phyloP scores from a whole-genome alignment of 2,888 invertebrate species.

The Anticlea derivata region DNA sequence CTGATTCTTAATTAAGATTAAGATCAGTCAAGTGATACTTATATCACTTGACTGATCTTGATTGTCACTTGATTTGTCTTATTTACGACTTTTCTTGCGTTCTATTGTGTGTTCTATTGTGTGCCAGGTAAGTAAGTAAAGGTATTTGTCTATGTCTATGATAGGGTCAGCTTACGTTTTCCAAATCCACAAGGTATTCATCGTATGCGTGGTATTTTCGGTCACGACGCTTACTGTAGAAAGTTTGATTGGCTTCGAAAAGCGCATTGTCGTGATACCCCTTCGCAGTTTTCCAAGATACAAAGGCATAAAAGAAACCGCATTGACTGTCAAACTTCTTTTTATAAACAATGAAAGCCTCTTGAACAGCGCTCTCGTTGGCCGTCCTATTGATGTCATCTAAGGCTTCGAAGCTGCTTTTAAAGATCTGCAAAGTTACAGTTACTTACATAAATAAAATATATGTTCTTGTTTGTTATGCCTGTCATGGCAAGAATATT shows the following conservation, averaged over 20 bases:
- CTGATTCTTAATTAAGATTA: too few relatives aligned
- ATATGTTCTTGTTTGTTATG: too few relatives aligned
- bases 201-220: neutral
- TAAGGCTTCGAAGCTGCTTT: conserved; percentile 16
- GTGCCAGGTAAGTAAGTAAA: too few relatives aligned
- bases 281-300: conserved; percentile 1
- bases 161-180: neutral
- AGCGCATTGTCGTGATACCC: conserved; percentile 3
- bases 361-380: conserved; percentile 10
- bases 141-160: too few relatives aligned
- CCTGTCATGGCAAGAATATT: too few relatives aligned
- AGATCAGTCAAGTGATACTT: too few relatives aligned
- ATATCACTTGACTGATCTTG: too few relatives aligned
- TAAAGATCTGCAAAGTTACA: conserved; percentile 19
- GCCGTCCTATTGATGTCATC: conserved; percentile 20
- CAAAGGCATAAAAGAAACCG: neutral
- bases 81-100: too few relatives aligned
- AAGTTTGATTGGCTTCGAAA: neutral
- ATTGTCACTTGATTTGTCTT: too few relatives aligned
- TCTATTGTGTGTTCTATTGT: too few relatives aligned
- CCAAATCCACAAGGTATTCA: neutral
- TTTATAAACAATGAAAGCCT: conserved; percentile 4
- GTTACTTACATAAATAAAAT: too few relatives aligned
- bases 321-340: neutral
- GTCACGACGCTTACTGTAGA: conserved; percentile 8